Conservation (phyloP, 2,888 invertebrate genomes). For the Ectemnius lituratus region DNA sequence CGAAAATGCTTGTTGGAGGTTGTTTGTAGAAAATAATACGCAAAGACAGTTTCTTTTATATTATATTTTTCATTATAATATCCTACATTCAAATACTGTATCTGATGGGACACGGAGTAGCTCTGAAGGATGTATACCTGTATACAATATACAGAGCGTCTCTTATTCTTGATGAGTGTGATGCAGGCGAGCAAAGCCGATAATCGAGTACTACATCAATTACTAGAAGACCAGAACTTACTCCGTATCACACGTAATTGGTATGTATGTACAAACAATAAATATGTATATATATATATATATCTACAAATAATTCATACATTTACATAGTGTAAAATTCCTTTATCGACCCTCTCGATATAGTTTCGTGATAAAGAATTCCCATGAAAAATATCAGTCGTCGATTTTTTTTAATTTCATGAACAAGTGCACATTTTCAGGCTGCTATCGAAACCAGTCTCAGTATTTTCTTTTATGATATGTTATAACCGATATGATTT, state of each 20-base stretch:
- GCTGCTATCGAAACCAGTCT: no score
- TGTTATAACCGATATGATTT: no score
- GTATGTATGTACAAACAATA: slow-evolving; percentile 72
- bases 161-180: no score
- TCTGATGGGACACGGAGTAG: slow-evolving; percentile 39
- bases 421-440: no score
- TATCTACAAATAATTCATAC: slow-evolving; percentile 11
- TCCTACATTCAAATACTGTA: slow-evolving; percentile 50
- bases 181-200: no score
- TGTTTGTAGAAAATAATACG: slow-evolving; percentile 33
- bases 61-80: slow-evolving; percentile 60
- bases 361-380: slow-evolving; percentile 10
- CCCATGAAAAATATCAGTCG: no score
- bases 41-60: slow-evolving; percentile 50
- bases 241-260: slow-evolving; percentile 52
- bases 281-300: slow-evolving; percentile 53
- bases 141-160: no score
- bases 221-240: slow-evolving; percentile 27
- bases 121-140: slow-evolving; percentile 1
- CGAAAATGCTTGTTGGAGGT: slow-evolving; percentile 35
- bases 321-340: slow-evolving; percentile 16
- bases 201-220: background rate
- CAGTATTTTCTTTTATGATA: no score
- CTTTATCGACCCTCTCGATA: slow-evolving; percentile 22
- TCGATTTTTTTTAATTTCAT: no score